These are phyloP conservation scores for Parthenolecanium corni DNA, from an alignment of 2,888 invertebrate species.

Conservation along the genomic window DNA sequence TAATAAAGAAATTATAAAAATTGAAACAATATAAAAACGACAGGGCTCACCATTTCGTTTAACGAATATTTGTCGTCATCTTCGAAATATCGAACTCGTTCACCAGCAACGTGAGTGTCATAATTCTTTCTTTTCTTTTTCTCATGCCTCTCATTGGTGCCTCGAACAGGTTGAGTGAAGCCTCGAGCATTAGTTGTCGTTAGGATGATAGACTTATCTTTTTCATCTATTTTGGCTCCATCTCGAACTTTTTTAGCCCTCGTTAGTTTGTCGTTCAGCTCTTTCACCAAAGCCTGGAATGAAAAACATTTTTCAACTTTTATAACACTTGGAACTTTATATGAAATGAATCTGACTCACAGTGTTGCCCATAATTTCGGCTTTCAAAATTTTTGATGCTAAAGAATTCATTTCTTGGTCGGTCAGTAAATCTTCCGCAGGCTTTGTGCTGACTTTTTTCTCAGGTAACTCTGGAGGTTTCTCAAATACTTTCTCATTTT, in stretches of 20 bases:
- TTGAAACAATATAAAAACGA: not conserved
- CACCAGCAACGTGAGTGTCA: conserved; percentile 56
- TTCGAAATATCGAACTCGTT: conserved; percentile 70
- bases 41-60: conserved; percentile 57
- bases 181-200: conserved; percentile 57
- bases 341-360: conserved; percentile 36
- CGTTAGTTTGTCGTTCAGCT: conserved; percentile 64
- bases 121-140: conserved; percentile 45
- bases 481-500: not conserved
- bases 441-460: not conserved
- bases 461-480: conserved; percentile 29
- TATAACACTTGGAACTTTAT: not conserved
- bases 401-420: conserved; percentile 82
- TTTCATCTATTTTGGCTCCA: conserved; percentile 34
- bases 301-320: conserved; percentile 1
- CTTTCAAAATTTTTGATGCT: conserved; percentile 81
- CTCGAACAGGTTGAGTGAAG: conserved; percentile 51
- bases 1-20: not conserved
- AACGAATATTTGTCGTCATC: conserved; percentile 82
- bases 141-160: conserved; percentile 38
- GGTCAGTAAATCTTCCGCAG: conserved; percentile 41
- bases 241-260: conserved; percentile 45
- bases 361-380: conserved; percentile 80
- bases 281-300: conserved; percentile 47
- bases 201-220: conserved; percentile 50